Evolutionary conservation across 2,888 invertebrate genomes (phyloP), one percentile per base, ranked within the genome.

Genomic region (Pelosia muscerda): DNA sequence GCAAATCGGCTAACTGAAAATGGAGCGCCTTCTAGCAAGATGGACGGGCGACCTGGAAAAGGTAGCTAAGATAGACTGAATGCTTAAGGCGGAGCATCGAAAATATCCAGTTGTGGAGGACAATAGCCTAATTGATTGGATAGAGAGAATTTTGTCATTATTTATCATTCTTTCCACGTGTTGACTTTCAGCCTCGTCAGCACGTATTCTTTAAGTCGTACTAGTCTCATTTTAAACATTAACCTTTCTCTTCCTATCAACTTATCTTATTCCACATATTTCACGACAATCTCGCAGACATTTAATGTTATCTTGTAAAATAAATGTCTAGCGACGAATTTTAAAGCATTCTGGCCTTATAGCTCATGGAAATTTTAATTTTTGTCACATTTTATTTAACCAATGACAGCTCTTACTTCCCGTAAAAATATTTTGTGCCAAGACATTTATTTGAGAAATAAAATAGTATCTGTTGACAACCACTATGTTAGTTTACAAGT

Each of bases 391-490:
- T 73, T 61, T 68, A 38, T 54, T 11, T 66, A 67, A 72, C 66
- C n/a, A 64, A 60, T 68, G 42, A 56, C 61, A 66, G 69, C 63
- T 58, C 25, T 69, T 26, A 65, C 66, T 75, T 80, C 70, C 75
- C 69, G 70, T 73, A 54, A 19, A 64, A 70, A 69, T 56, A 68
- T 73, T 74, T 69, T 63, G 42, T 76, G 76, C 74, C 76, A 81
- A 79, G 68, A 61, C 65, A 69, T 74, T 66, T 73, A 70, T 72
- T 67, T 49, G 25, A 49, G 19, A 71, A 63, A 42, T 57, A 70
- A 77, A 68, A 80, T 71, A 74, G 38, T 53, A 53, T 66, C 34
- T 59, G 78, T 60, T 77, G 80, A 80, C 80, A 77, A 73, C 56
- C 69, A 68, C 69, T 70, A 72, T 70, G 75, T 72, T 68, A 78